Conservation (phyloP, 2,888 invertebrate genomes). For the Caenorhabditis doughertyi region DNA sequence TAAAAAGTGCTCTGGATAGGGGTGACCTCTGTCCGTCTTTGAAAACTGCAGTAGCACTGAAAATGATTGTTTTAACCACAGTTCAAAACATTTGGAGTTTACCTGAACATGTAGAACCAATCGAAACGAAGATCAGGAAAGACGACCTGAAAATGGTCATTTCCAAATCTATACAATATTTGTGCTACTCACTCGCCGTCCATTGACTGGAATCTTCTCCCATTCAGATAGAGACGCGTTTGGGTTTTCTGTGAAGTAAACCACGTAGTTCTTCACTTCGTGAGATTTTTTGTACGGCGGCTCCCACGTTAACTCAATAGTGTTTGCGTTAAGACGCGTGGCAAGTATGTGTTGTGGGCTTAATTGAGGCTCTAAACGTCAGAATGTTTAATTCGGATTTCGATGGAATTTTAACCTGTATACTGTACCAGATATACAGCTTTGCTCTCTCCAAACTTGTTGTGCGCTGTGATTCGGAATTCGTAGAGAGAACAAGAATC, state of each 20-base stretch:
- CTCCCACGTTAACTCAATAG: slow-evolving; percentile 81
- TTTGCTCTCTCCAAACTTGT: slow-evolving; percentile 81
- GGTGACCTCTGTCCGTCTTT: slow-evolving; percentile 81
- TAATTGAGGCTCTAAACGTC: slow-evolving; percentile 79
- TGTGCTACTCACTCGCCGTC: slow-evolving; percentile 63
- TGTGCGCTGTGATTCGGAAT: slow-evolving; percentile 81
- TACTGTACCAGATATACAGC: slow-evolving; percentile 81
- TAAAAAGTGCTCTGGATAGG: slow-evolving; percentile 79
- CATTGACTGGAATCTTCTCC: slow-evolving; percentile 81
- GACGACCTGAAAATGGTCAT: slow-evolving; percentile 70
- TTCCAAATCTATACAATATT: background rate
- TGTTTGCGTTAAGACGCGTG: slow-evolving; percentile 78
- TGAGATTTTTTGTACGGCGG: slow-evolving; percentile 81
- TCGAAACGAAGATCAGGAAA: slow-evolving; percentile 82
- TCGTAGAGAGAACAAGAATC: slow-evolving; percentile 82
- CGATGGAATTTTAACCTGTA: too few species aligned
- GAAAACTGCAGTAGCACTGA: slow-evolving; percentile 79
- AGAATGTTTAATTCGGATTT: background rate
- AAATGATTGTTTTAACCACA: background rate
- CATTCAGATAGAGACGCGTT: slow-evolving; percentile 79
- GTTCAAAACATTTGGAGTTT: background rate
- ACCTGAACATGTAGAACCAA: slow-evolving; percentile 80
- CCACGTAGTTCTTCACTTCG: slow-evolving; percentile 81
- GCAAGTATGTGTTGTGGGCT: slow-evolving; percentile 82
- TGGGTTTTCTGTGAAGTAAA: slow-evolving; percentile 82